Conservation (phyloP, 1,140 invertebrate species). For the Ceratina calcarata region DNA sequence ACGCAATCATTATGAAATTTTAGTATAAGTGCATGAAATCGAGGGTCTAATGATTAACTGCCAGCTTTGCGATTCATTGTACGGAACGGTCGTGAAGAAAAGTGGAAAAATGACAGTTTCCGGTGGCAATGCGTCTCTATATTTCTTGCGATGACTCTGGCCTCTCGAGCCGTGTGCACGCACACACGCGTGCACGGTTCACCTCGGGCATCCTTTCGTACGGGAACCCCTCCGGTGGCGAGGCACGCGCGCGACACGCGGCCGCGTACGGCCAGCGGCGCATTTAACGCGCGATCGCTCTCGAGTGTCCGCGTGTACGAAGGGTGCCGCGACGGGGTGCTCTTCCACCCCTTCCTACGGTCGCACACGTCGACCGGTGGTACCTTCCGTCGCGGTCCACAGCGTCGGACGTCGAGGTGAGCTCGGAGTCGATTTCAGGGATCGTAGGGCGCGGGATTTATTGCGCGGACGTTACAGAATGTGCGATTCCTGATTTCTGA, state of each 20-base stretch:
- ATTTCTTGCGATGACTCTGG: no score
- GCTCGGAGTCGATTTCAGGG: constrained; percentile 33
- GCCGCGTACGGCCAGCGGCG: constrained; percentile 74
- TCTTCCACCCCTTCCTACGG: neutral
- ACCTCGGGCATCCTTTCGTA: constrained; percentile 26
- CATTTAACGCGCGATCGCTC: constrained; percentile 80
- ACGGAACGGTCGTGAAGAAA: no score
- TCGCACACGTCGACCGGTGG: constrained; percentile 7
- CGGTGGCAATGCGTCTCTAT: no score
- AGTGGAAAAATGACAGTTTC: no score
- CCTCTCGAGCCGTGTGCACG: no score
- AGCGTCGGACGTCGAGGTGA: neutral
- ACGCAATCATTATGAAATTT: no score
- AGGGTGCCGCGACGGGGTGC: constrained; percentile 29
- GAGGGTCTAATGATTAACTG: no score
- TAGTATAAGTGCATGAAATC: no score
- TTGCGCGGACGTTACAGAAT: neutral
- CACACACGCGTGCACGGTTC: neutral
- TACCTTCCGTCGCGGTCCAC: constrained; percentile 38
- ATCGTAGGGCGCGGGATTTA: constrained; percentile 20
- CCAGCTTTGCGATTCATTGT: no score
- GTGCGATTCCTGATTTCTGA: no score
- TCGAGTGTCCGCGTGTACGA: constrained; percentile 73
- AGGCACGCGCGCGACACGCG: constrained; percentile 78
- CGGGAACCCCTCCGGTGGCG: constrained; percentile 12